A percentile compares a stretch with the other conserved stretches of the same genome.
phyloP scores from a whole-genome alignment of 2,113 vertebrate species.

The Vidua chalybeata region DNA sequence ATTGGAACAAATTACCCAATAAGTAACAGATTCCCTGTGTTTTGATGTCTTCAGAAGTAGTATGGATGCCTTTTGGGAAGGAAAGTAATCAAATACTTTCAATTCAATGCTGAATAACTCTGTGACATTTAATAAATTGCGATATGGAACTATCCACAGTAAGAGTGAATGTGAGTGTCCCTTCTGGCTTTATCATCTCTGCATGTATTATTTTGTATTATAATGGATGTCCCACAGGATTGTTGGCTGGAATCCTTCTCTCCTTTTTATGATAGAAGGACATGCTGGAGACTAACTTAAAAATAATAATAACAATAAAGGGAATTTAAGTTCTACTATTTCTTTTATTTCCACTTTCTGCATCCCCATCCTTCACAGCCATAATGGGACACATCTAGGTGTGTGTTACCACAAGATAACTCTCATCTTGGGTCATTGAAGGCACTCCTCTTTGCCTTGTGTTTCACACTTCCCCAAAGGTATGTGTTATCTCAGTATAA shows the following conservation, averaged over 20 bases:
- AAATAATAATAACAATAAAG: constrained; percentile 37
- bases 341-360: background rate
- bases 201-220: background rate
- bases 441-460: background rate
- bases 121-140: background rate
- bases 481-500: constrained; percentile 49
- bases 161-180: background rate
- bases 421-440: constrained; percentile 40
- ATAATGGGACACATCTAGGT: constrained; percentile 27
- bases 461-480: constrained; percentile 45
- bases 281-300: background rate
- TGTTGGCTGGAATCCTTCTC: background rate
- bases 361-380: background rate
- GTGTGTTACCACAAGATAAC: constrained; percentile 55
- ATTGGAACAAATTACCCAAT: background rate
- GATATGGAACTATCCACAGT: background rate
- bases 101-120: background rate
- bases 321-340: background rate
- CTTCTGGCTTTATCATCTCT: constrained; percentile 5
- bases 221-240: constrained; percentile 22
- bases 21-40: background rate
- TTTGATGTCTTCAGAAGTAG: background rate
- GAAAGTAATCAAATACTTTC: background rate
- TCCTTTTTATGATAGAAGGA: constrained; percentile 14
- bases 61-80: background rate